phyloP scores from a whole-genome alignment of 2,888 invertebrate genomes.

The Dromius quadrimaculatus region DNA sequence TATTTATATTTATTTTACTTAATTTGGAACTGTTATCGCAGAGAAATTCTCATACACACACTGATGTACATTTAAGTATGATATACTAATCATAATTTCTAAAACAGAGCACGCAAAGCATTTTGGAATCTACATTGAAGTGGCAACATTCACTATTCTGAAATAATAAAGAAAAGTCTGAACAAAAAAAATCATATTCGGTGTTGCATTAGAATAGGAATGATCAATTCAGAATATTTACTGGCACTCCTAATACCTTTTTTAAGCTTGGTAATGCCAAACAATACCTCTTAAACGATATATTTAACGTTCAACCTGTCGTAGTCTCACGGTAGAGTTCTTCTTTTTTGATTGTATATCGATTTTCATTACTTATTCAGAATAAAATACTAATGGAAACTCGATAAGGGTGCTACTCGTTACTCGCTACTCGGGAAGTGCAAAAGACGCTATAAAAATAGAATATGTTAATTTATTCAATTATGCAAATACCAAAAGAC shows the following conservation, averaged over 20 bases:
- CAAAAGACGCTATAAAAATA: constrained; percentile 47
- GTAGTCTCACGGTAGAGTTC: constrained; percentile 21
- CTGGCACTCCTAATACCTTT: constrained; percentile 31
- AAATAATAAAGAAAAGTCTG: not conserved
- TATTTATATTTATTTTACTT: no score
- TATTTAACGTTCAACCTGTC: constrained; percentile 8
- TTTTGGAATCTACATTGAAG: not conserved
- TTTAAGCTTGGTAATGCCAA: constrained; percentile 17
- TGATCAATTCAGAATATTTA: constrained; percentile 45
- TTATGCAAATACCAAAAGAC: constrained; percentile 48
- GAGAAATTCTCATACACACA: no score
- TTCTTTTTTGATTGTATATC: constrained; percentile 42
- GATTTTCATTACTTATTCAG: constrained; percentile 50
- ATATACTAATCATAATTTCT: no score
- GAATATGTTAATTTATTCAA: constrained; percentile 50
- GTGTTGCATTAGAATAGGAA: constrained; percentile 33
- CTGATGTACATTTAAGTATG: no score
- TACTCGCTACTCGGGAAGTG: no score
- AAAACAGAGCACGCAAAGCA: constrained; percentile 6
- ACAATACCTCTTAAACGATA: constrained; percentile 36
- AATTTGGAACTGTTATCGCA: no score
- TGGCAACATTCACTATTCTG: constrained; percentile 31
- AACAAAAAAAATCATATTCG: constrained; percentile 15
- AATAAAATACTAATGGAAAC: constrained; percentile 51
- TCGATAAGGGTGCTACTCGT: constrained; percentile 39